Evolutionary conservation across 2,888 invertebrate species (phyloP), one percentile per base, ranked within the genome.

Genomic region (Nephrocerus scutellatus): DNA sequence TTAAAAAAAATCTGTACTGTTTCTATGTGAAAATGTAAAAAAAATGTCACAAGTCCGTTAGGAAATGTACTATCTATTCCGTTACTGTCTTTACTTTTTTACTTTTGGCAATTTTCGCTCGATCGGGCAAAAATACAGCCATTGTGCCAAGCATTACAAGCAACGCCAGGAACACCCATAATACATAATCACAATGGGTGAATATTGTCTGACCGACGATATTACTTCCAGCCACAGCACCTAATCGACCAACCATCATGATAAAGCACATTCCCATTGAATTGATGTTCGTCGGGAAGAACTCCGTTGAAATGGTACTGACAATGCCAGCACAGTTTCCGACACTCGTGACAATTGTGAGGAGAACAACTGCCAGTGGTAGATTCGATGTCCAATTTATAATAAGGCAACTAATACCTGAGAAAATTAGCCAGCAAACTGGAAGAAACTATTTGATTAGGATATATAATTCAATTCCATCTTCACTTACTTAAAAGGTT

Each of bases 381-480:
- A 79, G 75, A 39, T 74, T 71, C 30, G 65, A 63, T 0, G 77
- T 70, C 60, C 77, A 75, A 52, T 81, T 78, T 1, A 83, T 72
- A 1, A 70, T 66, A 5, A 75, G 69, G 0, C 79, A 74, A 29
- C 77, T 75, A 3, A 73, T 15, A 1, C 78, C 77, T 1, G 79
- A 74, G 3, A 72, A 40, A 0, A 72, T 36, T 30, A 76, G 44
- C 62, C 65, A 63, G 13, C 35, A 13, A 13, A 59, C 66, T 62
- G 43, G 5, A 44, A 47, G 29, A n/a, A n/a, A n/a, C n/a, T n/a
- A n/a, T n/a, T n/a, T n/a, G n/a, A n/a, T n/a, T n/a, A n/a, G n/a
- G n/a, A n/a, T n/a, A n/a, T n/a, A n/a, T n/a, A n/a, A n/a, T n/a
- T n/a, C n/a, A n/a, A n/a, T n/a, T n/a, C n/a, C n/a, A n/a, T n/a